Base-by-base conservation (phyloP, 2,797 vertebrate species). In the Microcaecilia unicolor region DNA sequence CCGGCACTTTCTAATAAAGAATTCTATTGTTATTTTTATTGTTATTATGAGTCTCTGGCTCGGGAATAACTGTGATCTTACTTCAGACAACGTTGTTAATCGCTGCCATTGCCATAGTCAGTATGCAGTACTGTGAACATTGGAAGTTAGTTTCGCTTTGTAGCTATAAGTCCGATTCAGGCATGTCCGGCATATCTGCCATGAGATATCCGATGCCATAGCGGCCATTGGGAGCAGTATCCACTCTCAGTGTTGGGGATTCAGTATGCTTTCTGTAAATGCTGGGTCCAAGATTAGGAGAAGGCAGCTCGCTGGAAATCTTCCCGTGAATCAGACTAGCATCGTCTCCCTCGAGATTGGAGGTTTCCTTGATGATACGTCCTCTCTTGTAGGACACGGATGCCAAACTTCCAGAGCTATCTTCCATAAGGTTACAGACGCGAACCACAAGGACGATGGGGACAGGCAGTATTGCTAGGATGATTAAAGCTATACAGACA, bases 191-290 rank as follows among this genome's bases (percentile, higher is more conserved):
- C 79, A 89, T 80, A 55, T 93, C 91, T 22, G 88, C 84, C 90
- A 97, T 93, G 63, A 93, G 48, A 63, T 97, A 97, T 10, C 93
- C 93, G 8, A 96, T 91, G 20, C 91, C 90, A 1, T 92, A 92
- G 15, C 88, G 90, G 36, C 94, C 92, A 9, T 99, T 97, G 25
- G 92, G 87, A 23, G 87, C 85, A 1, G 85, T 83, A 54, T 92
- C 88, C 3, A 28, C 45, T 2, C 80, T 78, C 4, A 78, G 58
- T 17, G 58, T 55, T 3, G 76, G 74, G 2, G 84, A 84, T 5
- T 80, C 76, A 44, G 81, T 84, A 71, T 89, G 91, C 55, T 94
- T 94, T 31, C 90, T 78, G 68, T 93, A 92, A 41, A 91, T 93
- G 52, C 74, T 89, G 70, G 90, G 90, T 53, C 86, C 78, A 1